Percentiles rank a stretch among this genome's conserved stretches.
These are phyloP conservation scores for Aphaenogaster rudis DNA, from an alignment of 1,140 invertebrate species.

Conservation along the genomic window DNA sequence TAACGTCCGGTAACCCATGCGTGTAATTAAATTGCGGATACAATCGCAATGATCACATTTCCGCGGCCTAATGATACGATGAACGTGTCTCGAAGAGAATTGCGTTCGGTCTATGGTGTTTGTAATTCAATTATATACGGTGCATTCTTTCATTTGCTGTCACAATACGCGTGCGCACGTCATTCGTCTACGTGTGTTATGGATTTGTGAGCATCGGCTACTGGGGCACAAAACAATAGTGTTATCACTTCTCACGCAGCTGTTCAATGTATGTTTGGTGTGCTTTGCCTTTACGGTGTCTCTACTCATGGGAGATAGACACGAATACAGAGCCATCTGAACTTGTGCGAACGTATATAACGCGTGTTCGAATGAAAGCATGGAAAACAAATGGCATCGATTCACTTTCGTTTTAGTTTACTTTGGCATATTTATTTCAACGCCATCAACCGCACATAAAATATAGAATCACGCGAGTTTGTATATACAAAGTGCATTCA, in stretches of 20 bases:
- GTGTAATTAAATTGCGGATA: background rate
- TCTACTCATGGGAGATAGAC: slow-evolving; percentile 20
- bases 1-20: slow-evolving; percentile 30
- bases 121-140: slow-evolving; percentile 31
- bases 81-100: slow-evolving; percentile 14
- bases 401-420: background rate
- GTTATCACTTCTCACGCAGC: slow-evolving; percentile 38
- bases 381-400: slow-evolving; percentile 26
- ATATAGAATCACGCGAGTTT: slow-evolving; percentile 13
- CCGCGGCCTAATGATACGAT: slow-evolving; percentile 12
- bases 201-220: slow-evolving; percentile 82
- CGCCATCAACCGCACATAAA: background rate
- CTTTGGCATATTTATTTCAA: background rate
- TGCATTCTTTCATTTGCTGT: slow-evolving; percentile 36
- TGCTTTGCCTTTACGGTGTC: slow-evolving; percentile 40
- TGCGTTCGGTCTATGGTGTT: slow-evolving; percentile 24
- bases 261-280: slow-evolving; percentile 42
- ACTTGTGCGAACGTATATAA: background rate
- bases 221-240: slow-evolving; percentile 40
- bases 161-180: slow-evolving; percentile 19
- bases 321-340: background rate
- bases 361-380: background rate
- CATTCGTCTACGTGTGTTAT: slow-evolving; percentile 77
- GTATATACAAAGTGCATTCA: background rate
- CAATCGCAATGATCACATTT: slow-evolving; percentile 34